A percentile compares a stretch with the other conserved stretches of the same genome.
phyloP scores from a whole-genome alignment of 2,113 vertebrate species.

The Leptocoma aspasia region DNA sequence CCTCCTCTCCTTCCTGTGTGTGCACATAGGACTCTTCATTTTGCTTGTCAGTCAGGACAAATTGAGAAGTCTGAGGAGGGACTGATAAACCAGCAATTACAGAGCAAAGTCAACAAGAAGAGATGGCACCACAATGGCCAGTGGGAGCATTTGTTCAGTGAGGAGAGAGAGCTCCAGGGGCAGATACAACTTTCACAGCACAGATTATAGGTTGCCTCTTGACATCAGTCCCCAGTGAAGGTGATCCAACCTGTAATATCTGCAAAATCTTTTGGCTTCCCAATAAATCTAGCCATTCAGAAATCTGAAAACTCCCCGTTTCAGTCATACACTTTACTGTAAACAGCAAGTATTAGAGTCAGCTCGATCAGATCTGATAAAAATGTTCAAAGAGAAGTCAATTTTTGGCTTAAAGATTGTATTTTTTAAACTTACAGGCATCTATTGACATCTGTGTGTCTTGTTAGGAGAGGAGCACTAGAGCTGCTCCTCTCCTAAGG shows the following conservation, averaged over 20 bases:
- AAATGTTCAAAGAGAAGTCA: background rate
- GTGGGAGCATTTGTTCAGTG: slow-evolving; percentile 21
- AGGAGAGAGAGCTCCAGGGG: background rate
- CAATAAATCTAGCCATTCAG: background rate
- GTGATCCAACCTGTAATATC: background rate
- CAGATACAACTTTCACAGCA: background rate
- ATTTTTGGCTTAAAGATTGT: background rate
- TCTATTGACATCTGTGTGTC: background rate
- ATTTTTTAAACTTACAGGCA: background rate
- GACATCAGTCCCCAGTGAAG: background rate
- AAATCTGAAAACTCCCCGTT: background rate
- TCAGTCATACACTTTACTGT: background rate
- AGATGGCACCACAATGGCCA: background rate
- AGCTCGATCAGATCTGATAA: background rate
- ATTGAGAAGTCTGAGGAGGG: background rate
- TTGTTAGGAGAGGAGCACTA: background rate
- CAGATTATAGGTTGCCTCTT: slow-evolving; percentile 26
- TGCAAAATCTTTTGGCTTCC: background rate
- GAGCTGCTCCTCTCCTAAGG: background rate
- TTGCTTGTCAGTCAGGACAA: background rate
- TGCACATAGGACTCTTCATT: accelerated
- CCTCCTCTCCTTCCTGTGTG: background rate
- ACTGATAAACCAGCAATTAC: slow-evolving; percentile 54
- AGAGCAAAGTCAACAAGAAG: slow-evolving; percentile 56
- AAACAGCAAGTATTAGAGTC: background rate